phyloP scores from a whole-genome alignment of 2,888 invertebrate species.

The Proisotoma minuta region DNA sequence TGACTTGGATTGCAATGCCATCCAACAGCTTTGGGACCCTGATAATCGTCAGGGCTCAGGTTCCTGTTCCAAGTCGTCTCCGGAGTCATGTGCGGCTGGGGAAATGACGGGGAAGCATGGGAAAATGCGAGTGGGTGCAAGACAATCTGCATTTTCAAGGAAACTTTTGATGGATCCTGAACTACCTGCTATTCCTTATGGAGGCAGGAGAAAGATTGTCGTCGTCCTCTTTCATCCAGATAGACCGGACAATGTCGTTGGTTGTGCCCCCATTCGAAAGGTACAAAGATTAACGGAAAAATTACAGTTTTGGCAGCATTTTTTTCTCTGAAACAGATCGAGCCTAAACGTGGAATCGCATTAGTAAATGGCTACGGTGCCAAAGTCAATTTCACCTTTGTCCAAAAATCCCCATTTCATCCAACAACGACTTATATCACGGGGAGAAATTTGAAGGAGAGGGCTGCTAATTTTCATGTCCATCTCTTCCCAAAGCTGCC shows the following conservation, averaged over 20 bases:
- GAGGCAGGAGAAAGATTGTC: conserved; percentile 42
- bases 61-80: conserved; percentile 48
- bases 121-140: conserved; percentile 54
- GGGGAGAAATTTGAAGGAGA: conserved; percentile 49
- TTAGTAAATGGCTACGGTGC: conserved; percentile 59
- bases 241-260: conserved; percentile 46
- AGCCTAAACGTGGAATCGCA: conserved; percentile 41
- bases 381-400: conserved; percentile 70
- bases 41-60: conserved; percentile 56
- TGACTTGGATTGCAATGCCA: conserved; percentile 65
- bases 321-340: conserved; percentile 28
- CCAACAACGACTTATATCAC: conserved; percentile 72
- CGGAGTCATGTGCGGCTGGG: conserved; percentile 55
- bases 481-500: conserved; percentile 53
- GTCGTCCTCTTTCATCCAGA: conserved; percentile 47
- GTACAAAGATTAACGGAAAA: conserved; percentile 16
- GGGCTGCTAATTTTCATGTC: conserved; percentile 52
- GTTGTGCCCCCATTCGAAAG: conserved; percentile 45
- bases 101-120: conserved; percentile 74
- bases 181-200: conserved; percentile 44
- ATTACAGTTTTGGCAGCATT: background rate
- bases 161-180: conserved; percentile 48
- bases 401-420: conserved; percentile 76
- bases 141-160: conserved; percentile 46
- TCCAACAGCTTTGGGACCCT: conserved; percentile 80